These are phyloP conservation scores for Tylochromis polylepis DNA, from an alignment of 2,113 vertebrate species.

Conservation along the genomic window DNA sequence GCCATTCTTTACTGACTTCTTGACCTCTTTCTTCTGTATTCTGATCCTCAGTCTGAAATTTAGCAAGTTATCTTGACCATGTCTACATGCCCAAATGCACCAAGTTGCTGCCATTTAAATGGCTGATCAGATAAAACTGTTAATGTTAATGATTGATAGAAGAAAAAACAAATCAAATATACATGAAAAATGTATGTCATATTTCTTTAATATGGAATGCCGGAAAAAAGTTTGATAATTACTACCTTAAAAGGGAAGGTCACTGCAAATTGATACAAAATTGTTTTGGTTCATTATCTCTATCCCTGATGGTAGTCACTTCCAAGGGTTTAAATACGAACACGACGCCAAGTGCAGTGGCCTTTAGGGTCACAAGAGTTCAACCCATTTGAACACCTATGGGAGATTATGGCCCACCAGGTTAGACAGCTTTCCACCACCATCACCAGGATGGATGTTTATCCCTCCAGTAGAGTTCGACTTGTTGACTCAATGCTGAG, in stretches of 20 bases:
- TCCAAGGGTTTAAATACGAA: neutral
- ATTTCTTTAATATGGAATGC: neutral
- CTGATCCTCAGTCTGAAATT: neutral
- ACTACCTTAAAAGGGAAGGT: neutral
- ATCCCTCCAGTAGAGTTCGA: neutral
- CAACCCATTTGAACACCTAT: neutral
- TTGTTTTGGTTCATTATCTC: neutral
- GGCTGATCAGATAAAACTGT: neutral
- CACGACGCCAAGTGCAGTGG: neutral
- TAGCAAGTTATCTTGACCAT: neutral
- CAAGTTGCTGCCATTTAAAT: neutral
- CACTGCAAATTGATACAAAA: neutral
- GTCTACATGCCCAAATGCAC: neutral
- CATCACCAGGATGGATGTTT: neutral
- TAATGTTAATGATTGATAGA: neutral
- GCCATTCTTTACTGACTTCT: neutral
- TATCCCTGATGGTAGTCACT: neutral
- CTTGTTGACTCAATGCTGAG: neutral
- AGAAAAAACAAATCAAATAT: neutral
- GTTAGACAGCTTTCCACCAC: neutral
- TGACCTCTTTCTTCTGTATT: neutral
- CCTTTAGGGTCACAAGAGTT: neutral
- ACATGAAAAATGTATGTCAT: neutral
- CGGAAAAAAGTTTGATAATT: neutral
- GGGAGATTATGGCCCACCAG: neutral